Conservation (phyloP, 2,797 vertebrate species). For the Neopelma chrysocephalum region DNA sequence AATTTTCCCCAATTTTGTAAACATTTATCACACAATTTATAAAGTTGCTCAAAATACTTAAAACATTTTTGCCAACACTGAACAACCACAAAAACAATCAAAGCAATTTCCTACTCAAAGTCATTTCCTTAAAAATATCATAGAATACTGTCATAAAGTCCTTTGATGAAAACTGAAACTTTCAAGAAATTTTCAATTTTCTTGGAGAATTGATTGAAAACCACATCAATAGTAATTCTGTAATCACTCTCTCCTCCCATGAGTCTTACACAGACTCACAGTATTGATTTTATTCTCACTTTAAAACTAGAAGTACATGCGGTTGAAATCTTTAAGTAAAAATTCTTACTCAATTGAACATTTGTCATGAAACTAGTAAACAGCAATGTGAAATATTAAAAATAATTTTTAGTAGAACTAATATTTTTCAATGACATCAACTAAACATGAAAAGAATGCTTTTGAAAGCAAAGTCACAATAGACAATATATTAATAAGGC, state of each 20-base stretch:
- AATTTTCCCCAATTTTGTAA: not conserved
- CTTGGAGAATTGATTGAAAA: not conserved
- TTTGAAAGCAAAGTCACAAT: not conserved
- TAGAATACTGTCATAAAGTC: not conserved
- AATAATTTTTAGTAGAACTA: not conserved
- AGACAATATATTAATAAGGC: not conserved
- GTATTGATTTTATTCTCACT: not conserved
- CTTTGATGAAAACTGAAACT: constrained; percentile 1
- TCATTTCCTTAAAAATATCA: not conserved
- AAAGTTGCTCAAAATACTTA: not conserved
- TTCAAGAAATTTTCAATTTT: not conserved
- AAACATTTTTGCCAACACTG: not conserved
- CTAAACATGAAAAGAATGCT: not conserved
- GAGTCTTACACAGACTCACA: not conserved
- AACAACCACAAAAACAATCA: not conserved
- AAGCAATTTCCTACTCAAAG: not conserved
- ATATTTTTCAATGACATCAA: not conserved
- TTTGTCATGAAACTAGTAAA: not conserved
- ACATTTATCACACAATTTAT: not conserved
- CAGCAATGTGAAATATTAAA: not conserved
- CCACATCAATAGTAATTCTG: not conserved
- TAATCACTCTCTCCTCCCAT: not conserved
- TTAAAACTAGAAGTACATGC: not conserved
- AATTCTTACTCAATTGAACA: not conserved
- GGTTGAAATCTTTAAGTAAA: not conserved